Percentiles rank a stretch among this genome's conserved stretches.
phyloP scores from a whole-genome alignment of 2,888 invertebrate genomes.

The Ellobium chinense region DNA sequence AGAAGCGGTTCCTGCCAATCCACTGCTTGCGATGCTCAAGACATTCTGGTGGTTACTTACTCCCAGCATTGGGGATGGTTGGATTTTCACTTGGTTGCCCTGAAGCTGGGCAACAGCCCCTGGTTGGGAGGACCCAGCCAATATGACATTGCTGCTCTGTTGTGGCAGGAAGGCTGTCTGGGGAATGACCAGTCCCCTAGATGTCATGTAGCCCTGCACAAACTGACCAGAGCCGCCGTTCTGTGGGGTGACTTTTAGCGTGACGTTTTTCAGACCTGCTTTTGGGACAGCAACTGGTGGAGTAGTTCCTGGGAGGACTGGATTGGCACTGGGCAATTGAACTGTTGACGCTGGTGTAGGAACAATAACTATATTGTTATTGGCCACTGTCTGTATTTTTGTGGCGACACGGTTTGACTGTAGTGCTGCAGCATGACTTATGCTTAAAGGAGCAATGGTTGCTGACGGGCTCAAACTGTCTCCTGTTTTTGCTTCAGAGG shows the following conservation, averaged over 20 bases:
- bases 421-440: neutral
- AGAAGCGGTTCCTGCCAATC: neutral
- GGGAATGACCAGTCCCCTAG: constrained; percentile 43
- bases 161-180: constrained; percentile 41
- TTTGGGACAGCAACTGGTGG: neutral
- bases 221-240: constrained; percentile 30
- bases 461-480: constrained; percentile 30
- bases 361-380: neutral
- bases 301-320: neutral
- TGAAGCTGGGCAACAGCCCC: neutral
- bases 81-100: neutral
- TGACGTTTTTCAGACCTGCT: constrained; percentile 29
- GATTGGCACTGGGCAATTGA: neutral
- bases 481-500: constrained; percentile 55
- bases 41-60: neutral
- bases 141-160: constrained; percentile 1
- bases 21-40: neutral
- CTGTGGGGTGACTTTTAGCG: constrained; percentile 46
- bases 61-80: neutral
- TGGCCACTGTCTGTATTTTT: neutral
- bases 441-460: neutral
- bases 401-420: neutral
- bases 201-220: constrained; percentile 46
- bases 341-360: too few species aligned
- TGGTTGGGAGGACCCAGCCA: neutral